Evolutionary conservation across 2,888 invertebrate species (phyloP), one percentile per base, ranked within the genome.

Genomic region (Sarcophaga carnaria): DNA sequence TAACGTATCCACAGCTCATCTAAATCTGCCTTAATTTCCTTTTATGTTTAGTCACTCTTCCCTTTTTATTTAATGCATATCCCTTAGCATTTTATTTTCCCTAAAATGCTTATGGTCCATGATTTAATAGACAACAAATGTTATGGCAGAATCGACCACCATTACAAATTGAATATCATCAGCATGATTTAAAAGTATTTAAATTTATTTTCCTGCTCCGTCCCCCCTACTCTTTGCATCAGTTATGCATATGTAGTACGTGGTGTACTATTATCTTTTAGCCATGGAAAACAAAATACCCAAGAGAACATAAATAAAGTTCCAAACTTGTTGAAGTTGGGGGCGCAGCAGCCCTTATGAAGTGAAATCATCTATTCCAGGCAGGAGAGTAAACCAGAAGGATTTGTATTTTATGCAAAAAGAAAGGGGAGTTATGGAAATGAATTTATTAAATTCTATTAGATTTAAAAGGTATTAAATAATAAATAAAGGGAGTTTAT

Each of bases 161-260:
- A 89, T 90, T 90, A 91, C 92, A 91, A 91, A 91, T 91, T 92
- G 89, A 91, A 91, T 91, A 91, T 87, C 85, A 88, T 87, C 85
- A 88, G 76, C 84, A 88, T 88, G 82, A 86, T 88, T 88, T 88
- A 88, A 88, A 88, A 77, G 82, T 88, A 88, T 89, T 89, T 88
- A 88, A 86, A 77, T 69, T 12, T 37, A 20, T 22, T 45, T n/a
- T 37, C n/a, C 4, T 20, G 37, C 37, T 37, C 8, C 10, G 37
- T 37, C 10, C 8, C 10, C n/a, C 49, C 10, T 69, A 37, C 54
- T 64, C 12, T 45, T 64, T 25, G 12, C 54, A 37, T 2, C 54
- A 54, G 14, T 14, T 17, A 54, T 54, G 14, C 54, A 54, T 54
- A 54, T 5, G 14, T 14, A 14, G 37, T 37, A 37, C 6, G 4